Conservation (phyloP, 1,140 invertebrate genomes). For the Gryon sp. region DNA sequence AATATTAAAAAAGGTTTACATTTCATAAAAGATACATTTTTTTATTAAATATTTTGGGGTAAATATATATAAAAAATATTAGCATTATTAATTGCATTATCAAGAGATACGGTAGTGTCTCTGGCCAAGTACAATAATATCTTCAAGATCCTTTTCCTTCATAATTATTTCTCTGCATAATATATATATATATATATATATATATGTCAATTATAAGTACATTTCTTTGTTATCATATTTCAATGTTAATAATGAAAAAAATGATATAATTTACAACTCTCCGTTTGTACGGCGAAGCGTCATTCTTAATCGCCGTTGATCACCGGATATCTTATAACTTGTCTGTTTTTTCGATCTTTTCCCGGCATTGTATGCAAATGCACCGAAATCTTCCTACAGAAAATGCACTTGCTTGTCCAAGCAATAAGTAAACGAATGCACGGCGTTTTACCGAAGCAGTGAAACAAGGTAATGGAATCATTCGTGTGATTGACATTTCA, state of each 20-base stretch:
- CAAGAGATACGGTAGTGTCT: too few species aligned
- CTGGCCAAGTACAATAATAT: too few species aligned
- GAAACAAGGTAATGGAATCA: slow-evolving; percentile 30
- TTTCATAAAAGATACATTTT: too few species aligned
- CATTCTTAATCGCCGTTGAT: slow-evolving; percentile 66
- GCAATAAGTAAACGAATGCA: slow-evolving; percentile 17
- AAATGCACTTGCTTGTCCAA: slow-evolving; percentile 28
- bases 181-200: too few species aligned
- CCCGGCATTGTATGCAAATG: slow-evolving; percentile 75
- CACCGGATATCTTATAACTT: slow-evolving; percentile 72
- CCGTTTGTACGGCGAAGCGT: background rate
- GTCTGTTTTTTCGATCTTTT: slow-evolving; percentile 62
- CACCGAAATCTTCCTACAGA: slow-evolving; percentile 48
- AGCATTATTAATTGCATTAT: too few species aligned
- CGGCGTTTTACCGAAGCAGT: slow-evolving; percentile 18
- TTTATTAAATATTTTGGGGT: too few species aligned
- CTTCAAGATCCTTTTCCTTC: too few species aligned
- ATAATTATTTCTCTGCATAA: too few species aligned
- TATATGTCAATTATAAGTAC: too few species aligned
- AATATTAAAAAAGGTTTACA: too few species aligned
- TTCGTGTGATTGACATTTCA: slow-evolving; percentile 55
- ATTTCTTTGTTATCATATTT: too few species aligned
- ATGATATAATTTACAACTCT: slow-evolving; percentile 32
- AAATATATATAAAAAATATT: too few species aligned
- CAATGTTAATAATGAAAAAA: slow-evolving; percentile 43